Evolutionary conservation across 2,888 invertebrate genomes (phyloP).

Genomic region (Drosophila barbarae): DNA sequence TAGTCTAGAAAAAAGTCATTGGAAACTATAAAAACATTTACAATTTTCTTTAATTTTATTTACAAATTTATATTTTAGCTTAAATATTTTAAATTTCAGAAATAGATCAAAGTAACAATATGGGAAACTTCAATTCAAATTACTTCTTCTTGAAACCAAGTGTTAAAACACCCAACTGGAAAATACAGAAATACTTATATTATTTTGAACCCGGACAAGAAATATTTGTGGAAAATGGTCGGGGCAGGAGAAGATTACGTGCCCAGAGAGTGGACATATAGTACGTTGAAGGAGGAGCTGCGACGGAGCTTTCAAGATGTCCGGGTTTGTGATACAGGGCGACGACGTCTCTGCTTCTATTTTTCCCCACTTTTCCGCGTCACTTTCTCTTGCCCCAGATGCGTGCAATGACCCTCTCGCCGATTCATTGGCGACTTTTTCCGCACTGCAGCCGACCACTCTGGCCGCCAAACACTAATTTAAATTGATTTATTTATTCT

Average conservation of each 20-base stretch:
- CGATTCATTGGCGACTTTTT: slow-evolving; percentile 7
- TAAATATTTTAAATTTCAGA: not conserved
- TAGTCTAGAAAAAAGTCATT: not conserved
- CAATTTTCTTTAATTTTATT: not conserved
- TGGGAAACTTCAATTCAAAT: not conserved
- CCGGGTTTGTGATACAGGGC: not conserved
- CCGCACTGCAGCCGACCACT: slow-evolving; percentile 1
- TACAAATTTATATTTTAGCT: not conserved
- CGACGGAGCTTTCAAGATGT: slow-evolving; percentile 3
- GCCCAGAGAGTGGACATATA: slow-evolving; percentile 16
- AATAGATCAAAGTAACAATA: not conserved
- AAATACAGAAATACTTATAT: not conserved
- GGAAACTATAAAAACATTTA: not conserved
- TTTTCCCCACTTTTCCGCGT: not conserved
- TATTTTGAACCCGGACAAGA: not conserved
- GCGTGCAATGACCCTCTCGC: slow-evolving; percentile 61
- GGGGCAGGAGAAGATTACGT: not conserved
- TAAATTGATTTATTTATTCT: slow-evolving; percentile 36
- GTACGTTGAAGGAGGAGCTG: slow-evolving; percentile 9
- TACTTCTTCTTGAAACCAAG: not conserved
- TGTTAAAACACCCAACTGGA: not conserved
- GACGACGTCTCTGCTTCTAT: not conserved
- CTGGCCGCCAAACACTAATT: slow-evolving; percentile 47
- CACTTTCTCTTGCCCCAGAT: slow-evolving; percentile 23
- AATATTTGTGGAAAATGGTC: slow-evolving; percentile 3